Evolutionary conservation across 2,797 vertebrate species (phyloP).

Genomic region (Phataginus tricuspis): DNA sequence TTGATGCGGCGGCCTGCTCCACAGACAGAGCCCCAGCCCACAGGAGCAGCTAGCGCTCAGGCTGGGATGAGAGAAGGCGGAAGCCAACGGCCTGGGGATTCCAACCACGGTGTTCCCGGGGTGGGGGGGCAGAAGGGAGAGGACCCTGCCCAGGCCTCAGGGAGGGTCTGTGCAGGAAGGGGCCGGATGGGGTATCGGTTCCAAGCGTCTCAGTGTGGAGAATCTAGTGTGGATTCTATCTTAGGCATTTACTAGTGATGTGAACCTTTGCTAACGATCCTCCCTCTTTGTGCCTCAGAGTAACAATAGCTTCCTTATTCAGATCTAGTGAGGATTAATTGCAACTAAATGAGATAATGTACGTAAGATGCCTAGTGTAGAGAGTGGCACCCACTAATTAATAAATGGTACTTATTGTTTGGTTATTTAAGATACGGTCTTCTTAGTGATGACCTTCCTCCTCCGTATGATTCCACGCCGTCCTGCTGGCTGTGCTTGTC

Average conservation of each 20-base stretch:
- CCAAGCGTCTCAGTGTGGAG: neutral
- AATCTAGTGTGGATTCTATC: neutral
- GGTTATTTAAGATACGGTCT: neutral
- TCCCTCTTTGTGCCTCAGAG: neutral
- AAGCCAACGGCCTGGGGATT: neutral
- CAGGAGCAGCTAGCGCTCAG: neutral
- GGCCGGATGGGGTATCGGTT: neutral
- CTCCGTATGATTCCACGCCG: neutral
- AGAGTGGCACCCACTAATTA: neutral
- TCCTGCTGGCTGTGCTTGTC: neutral
- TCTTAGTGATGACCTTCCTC: neutral
- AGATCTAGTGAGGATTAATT: neutral
- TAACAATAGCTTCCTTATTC: neutral
- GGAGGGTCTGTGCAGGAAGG: neutral
- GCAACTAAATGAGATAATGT: neutral
- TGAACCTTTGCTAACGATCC: neutral
- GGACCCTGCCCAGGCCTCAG: neutral
- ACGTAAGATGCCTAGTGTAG: neutral
- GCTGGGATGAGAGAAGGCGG: neutral
- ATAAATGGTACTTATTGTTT: neutral
- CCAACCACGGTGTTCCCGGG: too few species aligned
- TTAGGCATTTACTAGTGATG: neutral
- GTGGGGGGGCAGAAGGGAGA: accelerated
- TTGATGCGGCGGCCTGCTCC: neutral
- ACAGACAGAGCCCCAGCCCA: neutral